Base-by-base conservation (phyloP, 2,113 vertebrate genomes). In the Ceyx cyanopectus region DNA sequence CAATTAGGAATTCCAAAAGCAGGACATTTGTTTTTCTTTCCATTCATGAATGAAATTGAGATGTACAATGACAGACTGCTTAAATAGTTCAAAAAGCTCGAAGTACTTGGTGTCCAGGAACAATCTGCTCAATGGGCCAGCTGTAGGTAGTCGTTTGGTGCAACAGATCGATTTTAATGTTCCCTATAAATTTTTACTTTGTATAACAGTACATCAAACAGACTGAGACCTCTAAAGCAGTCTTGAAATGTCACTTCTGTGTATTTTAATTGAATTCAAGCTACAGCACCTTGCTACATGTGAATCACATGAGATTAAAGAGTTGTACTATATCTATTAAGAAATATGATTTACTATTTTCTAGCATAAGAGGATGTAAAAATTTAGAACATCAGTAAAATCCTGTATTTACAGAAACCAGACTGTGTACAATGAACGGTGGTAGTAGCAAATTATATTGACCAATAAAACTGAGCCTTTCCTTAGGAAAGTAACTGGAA, bases 401-500 rank as follows among this genome's bases (percentile, higher is more conserved):
- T 12, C 75, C 19, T 9, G n/a, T 56, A 32, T 72, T 65, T 43
- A 27, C 34, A 88, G 73, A 81, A 90, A 81, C 15, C 48, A 56
- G 70, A 34, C 2, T 80, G 57, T 37, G 53, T 75, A 74, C 32
- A 87, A 46, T 70, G 91, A 79, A 57, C 68, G 92, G 63, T 51
- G 85, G 85, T 91, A 81, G 63, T 82, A 89, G 70, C 67, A 90
- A 94, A 80, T 63, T 3, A 89, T 70, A 94, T 32, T 92, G 80
- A 90, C 85, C 88, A 92, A 81, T 91, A 88, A 95, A 90, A 92
- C 21, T 29, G 12, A 90, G 85, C 45, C 40, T 96, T 93, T 92
- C 76, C 92, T 94, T 81, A 86, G 82, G 82, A 93, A 95, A 94
- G 76, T 88, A 94, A 95, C 85, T 94, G 80, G 93, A 96, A 96